Percentiles rank a stretch among this genome's conserved stretches.
These are phyloP conservation scores for Cylloceria caligata DNA, from an alignment of 2,888 invertebrate genomes.

Conservation along the genomic window DNA sequence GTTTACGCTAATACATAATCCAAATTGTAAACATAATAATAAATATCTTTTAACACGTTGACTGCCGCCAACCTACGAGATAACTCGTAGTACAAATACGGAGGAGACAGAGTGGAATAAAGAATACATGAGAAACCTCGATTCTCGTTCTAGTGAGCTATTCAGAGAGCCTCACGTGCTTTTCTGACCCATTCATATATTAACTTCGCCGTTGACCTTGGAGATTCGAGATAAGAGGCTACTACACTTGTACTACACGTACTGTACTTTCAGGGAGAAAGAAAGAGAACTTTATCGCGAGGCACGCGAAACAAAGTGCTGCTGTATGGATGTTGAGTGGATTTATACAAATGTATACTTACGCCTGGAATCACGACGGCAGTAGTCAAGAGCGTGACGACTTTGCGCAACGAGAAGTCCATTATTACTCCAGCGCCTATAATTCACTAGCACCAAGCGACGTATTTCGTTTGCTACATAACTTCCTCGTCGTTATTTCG, in stretches of 20 bases:
- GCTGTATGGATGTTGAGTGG: background rate
- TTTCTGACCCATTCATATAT: slow-evolving; percentile 62
- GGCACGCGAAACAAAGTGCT: slow-evolving; percentile 38
- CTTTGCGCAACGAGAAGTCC: slow-evolving; percentile 25
- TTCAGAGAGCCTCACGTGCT: slow-evolving; percentile 52
- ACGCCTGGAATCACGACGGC: slow-evolving; percentile 15
- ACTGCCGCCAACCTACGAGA: too few relatives aligned
- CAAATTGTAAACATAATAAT: background rate
- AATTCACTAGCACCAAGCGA: slow-evolving; percentile 21
- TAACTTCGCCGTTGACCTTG: slow-evolving; percentile 65
- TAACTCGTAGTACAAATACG: too few relatives aligned
- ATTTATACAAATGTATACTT: slow-evolving; percentile 8
- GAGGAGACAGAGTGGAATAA: slow-evolving; percentile 6
- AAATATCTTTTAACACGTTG: background rate
- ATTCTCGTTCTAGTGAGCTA: background rate
- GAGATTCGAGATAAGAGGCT: slow-evolving; percentile 66
- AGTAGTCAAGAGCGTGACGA: slow-evolving; percentile 58
- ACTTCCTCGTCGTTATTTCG: slow-evolving; percentile 8
- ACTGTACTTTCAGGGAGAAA: background rate
- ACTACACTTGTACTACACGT: slow-evolving; percentile 39
- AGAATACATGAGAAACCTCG: background rate
- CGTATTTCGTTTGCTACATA: background rate
- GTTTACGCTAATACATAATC: background rate
- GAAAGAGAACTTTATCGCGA: slow-evolving; percentile 48
- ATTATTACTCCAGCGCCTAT: slow-evolving; percentile 14